Base-by-base conservation (phyloP, 2,888 invertebrate genomes). In the Microplitis manilae region DNA sequence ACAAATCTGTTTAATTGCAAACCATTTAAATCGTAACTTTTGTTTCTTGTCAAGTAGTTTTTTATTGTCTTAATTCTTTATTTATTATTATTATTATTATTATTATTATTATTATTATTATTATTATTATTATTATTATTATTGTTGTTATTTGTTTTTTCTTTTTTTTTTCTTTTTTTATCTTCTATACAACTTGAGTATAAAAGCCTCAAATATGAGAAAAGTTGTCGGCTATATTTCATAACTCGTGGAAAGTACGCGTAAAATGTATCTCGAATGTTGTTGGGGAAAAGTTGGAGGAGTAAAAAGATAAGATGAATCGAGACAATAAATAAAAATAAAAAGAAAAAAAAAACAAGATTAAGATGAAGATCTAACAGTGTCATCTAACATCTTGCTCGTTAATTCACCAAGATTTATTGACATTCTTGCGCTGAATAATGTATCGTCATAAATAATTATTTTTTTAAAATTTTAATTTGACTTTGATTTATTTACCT, bases 331-430 rank as follows among this genome's bases (percentile, higher is more conserved):
- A 40, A 73, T 70, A 76, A 75, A 60, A n/a, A 60, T 59, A 30
- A 70, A 6, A 41, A 30, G 77, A 74, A 79, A 80, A 40, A 79
- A 30, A 30, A 30, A 30, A 4, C 30, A 30, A 30, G 30, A 30
- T 79, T 81, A 83, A 83, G 83, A 83, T 82, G 83, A 80, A 82
- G 83, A 84, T 83, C 80, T 50, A 50, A 81, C 83, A 84, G 88
- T 88, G 87, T 88, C 88, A 84, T 88, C 86, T 88, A 88, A 60
- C 9, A 13, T 86, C 83, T 80, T 82, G 85, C 88, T 89, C 88
- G 87, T 89, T 89, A 89, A 88, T 88, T 86, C 84, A 82, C 80
- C 70, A 84, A 86, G 87, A 89, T 89, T 88, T 89, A 89, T 89
- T 81, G 85, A 81, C 79, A 86, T 85, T 85, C 81, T 82, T 68